Percentiles rank a stretch among this genome's conserved stretches.
These are phyloP conservation scores for Allolobophora icterica DNA, from an alignment of 2,888 invertebrate species.

Conservation along the genomic window DNA sequence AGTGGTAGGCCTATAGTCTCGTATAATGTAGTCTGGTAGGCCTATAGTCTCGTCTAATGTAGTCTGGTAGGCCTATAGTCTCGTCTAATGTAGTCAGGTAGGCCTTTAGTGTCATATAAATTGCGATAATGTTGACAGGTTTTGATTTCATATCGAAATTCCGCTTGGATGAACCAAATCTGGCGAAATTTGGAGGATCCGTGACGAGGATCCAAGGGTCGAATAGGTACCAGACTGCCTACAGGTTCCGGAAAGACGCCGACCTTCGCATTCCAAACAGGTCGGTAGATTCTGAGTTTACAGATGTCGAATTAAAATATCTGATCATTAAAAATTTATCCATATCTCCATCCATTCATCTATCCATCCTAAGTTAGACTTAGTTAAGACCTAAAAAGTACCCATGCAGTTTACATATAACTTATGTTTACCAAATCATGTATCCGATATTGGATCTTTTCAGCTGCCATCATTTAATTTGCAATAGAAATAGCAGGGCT, in stretches of 20 bases:
- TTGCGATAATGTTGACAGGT: constrained; percentile 37
- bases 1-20: not conserved
- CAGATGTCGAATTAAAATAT: no score
- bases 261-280: constrained; percentile 39
- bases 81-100: not conserved
- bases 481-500: no score
- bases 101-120: not conserved
- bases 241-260: constrained; percentile 29
- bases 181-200: not conserved
- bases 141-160: constrained; percentile 48
- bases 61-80: not conserved
- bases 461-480: no score
- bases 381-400: no score
- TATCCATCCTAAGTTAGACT: no score
- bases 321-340: no score
- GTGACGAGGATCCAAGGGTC: constrained; percentile 35
- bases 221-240: constrained; percentile 41
- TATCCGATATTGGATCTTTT: no score
- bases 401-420: no score
- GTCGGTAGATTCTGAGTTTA: not conserved
- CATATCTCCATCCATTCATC: not conserved
- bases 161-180: constrained; percentile 39
- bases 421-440: no score
- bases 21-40: not conserved
- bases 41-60: no score